Base-by-base conservation (phyloP, 2,797 vertebrate genomes). In the Perodicticus potto region DNA sequence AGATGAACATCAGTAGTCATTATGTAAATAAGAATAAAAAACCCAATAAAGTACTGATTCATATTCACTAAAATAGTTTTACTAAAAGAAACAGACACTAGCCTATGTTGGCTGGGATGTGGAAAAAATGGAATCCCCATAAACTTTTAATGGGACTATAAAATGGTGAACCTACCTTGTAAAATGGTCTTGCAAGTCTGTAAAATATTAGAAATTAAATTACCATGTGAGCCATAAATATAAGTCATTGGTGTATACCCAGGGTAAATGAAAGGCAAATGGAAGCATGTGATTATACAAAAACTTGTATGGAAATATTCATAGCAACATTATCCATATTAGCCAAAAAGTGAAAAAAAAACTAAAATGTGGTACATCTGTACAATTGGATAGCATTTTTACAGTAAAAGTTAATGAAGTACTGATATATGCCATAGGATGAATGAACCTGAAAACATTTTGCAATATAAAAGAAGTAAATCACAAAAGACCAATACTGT, bases 1-100 rank as follows among this genome's bases (percentile, higher is more conserved):
- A 77, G n/a, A 25, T 74, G 37, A 95, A 37, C 69, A 70, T 25
- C 23, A 45, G 7, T 89, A 40, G 67, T 40, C 55, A 67, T 86
- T 73, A 91, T 27, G n/a, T 20, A 95, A 76, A 83, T 80, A 16
- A 37, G 69, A 91, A 91, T 65, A 11, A 78, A 91, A 96, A 76
- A 22, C 29, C 57, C 23, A 77, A 78, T 57, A 25, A 81, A 13
- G 19, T 81, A 57, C 29, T 7, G 45, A 57, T 80, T 80, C 29
- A 65, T 6, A 57, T 72, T 80, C 55, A 73, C 65, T 65, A 43
- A 9, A 7, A 80, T 86, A 23, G 34, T 12, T 78, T 2, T 80
- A 57, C 63, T 72, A 55, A 72, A 85, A 85, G 78, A 78, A 61
- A 57, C 3, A 69, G 37, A 91, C 22, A 86, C 13, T 63, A 70